Evolutionary conservation across 2,113 vertebrate genomes (phyloP), one percentile per base, ranked within the genome.

Genomic region (Hippolais icterina): DNA sequence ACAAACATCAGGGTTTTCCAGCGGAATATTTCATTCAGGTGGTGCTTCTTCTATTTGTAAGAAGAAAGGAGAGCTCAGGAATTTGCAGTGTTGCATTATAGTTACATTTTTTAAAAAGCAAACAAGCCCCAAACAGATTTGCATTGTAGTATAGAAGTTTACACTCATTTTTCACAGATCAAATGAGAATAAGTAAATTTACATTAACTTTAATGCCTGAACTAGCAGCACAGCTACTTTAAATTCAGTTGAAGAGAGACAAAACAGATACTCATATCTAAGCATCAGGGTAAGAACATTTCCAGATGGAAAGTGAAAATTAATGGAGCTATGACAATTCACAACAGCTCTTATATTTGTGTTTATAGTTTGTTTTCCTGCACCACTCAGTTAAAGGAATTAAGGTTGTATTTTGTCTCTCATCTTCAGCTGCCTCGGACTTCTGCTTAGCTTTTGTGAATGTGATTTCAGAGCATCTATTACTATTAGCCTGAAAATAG

Each of bases 131-230:
- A 89, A 88, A 19, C 28, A 70, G 42, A 59, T 84, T 89, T 87
- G 50, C 52, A 29, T 86, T 70, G 71, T 39, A 28, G 33, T 69
- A 2, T 24, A 63, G 87, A 88, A 60, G n/a, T 52, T 91, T 83
- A 80, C 25, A 49, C 39, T 75, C 50, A 69, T 89, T 95, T 89
- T 92, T 91, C 74, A 86, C 69, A 84, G 84, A 65, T 92, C 81
- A 95, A 83, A 90, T 72, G 44, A 92, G 69, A 92, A 68, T 77
- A 92, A 90, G 83, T 92, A 88, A 83, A 94, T 96, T 88, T 88
- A 42, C 85, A 93, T 94, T 89, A 85, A 83, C 69, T 70, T 35
- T 77, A 88, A 57, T 68, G 79, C 59, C 37, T 91, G 84, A 79
- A 60, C 65, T 78, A 63, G 64, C 69, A 78, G 46, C 42, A 37